These are phyloP conservation scores for Chinchilla lanigera DNA, from an alignment of 2,113 vertebrate genomes.

Conservation along the genomic window DNA sequence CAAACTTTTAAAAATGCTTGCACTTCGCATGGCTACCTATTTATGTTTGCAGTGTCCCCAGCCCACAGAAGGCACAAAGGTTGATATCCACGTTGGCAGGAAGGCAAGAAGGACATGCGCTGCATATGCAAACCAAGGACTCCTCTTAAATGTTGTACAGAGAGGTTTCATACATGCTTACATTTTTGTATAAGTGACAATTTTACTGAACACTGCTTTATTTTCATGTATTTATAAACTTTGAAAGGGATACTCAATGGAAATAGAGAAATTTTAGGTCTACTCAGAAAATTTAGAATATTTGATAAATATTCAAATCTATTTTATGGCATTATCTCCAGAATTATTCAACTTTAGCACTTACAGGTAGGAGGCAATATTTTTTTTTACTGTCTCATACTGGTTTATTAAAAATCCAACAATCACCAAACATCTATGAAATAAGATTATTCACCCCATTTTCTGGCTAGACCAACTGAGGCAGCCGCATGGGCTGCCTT, in stretches of 20 bases:
- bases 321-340: conserved; percentile 25
- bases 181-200: background rate
- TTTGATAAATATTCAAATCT: conserved; percentile 47
- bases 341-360: conserved; percentile 12
- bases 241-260: background rate
- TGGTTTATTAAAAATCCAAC: background rate
- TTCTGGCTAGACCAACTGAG: conserved; percentile 41
- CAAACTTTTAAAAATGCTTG: conserved; percentile 80
- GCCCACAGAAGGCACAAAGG: conserved; percentile 53
- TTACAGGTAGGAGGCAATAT: background rate
- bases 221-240: conserved; percentile 35
- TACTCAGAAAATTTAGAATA: conserved; percentile 22
- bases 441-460: conserved; percentile 33
- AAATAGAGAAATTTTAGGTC: conserved; percentile 13
- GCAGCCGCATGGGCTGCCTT: background rate
- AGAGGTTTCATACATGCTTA: background rate
- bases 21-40: conserved; percentile 57
- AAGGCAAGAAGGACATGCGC: background rate
- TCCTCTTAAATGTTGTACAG: conserved; percentile 25
- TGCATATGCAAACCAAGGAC: conserved; percentile 46
- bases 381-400: background rate
- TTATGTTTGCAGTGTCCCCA: conserved; percentile 48
- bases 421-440: conserved; percentile 19
- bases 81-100: background rate
- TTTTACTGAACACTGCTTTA: conserved; percentile 49